These are phyloP conservation scores for Tricholauxania praeusta DNA, from an alignment of 2,888 invertebrate species.

Conservation along the genomic window DNA sequence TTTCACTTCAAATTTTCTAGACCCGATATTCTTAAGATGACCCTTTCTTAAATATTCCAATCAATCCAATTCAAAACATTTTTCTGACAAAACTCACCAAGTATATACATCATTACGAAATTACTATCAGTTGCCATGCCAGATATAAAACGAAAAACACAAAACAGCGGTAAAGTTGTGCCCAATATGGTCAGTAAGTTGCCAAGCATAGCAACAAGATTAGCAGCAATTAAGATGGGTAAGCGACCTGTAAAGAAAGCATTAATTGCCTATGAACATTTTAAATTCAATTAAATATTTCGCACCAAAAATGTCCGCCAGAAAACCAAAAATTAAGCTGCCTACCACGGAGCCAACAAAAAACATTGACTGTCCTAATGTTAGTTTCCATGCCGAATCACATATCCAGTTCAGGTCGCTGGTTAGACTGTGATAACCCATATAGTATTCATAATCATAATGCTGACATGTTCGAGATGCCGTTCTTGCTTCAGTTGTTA, in stretches of 20 bases:
- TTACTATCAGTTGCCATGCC: slow-evolving; percentile 73
- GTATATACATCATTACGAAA: slow-evolving; percentile 75
- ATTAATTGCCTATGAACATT: background rate
- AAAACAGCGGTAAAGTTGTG: slow-evolving; percentile 67
- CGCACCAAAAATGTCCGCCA: slow-evolving; percentile 71
- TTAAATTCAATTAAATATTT: background rate
- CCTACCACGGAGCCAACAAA: slow-evolving; percentile 74
- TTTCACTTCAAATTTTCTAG: too few species aligned
- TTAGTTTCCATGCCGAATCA: slow-evolving; percentile 71
- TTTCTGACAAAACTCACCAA: slow-evolving; percentile 66
- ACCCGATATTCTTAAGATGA: too few species aligned
- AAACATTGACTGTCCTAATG: slow-evolving; percentile 73
- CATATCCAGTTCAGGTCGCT: slow-evolving; percentile 76
- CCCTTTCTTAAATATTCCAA: too few species aligned
- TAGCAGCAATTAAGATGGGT: slow-evolving; percentile 70
- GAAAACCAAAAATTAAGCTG: slow-evolving; percentile 70
- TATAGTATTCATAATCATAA: slow-evolving; percentile 71
- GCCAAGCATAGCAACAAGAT: slow-evolving; percentile 70
- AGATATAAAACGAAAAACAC: slow-evolving; percentile 70
- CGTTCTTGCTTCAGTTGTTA: background rate
- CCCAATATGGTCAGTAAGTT: slow-evolving; percentile 70
- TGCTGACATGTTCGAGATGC: slow-evolving; percentile 60
- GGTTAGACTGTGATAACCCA: slow-evolving; percentile 72
- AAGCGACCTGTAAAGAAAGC: slow-evolving; percentile 67
- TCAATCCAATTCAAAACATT: too few species aligned